Evolutionary conservation across 1,140 invertebrate species (phyloP), one percentile per base, ranked within the genome.

Genomic region (Chionoecetes opilio): DNA sequence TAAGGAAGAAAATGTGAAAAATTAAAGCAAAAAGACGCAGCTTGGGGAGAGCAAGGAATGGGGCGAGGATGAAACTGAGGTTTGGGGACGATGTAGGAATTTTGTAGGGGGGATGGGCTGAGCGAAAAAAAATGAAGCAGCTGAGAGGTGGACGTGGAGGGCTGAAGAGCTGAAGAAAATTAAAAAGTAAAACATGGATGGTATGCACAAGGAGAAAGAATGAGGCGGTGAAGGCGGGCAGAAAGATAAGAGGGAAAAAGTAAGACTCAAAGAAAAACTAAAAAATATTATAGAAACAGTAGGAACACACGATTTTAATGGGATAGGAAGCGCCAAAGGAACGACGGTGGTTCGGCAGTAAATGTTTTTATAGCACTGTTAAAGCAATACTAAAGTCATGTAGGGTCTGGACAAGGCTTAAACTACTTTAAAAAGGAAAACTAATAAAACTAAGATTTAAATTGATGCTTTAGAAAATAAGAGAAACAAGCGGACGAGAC

Each of bases 291-390:
- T 75, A 21, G 63, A n/a, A n/a, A n/a, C n/a, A n/a, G n/a, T n/a
- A n/a, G n/a, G n/a, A n/a, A n/a, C n/a, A n/a, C n/a, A 8, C 63
- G 63, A 75, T 75, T n/a, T 75, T 75, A 21, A n/a, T n/a, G n/a
- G 63, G 21, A n/a, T 2, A 26, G 63, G n/a, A n/a, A n/a, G 63
- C 21, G 63, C n/a, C 2, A 1, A n/a, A n/a, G 63, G n/a, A 75
- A 75, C 21, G 21, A n/a, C 26, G 63, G 63, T 75, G 63, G n/a
- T 8, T 75, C 8, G 5, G 21, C 63, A 6, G n/a, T 75, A 75
- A 75, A 75, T 75, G n/a, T n/a, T 75, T n/a, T 75, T n/a, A 75
- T n/a, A 75, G 63, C 21, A n/a, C 63, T 75, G 63, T 75, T 75
- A n/a, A n/a, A n/a, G 63, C 63, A 75, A n/a, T 75, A 75, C 21